These are phyloP conservation scores for Apaloderma vittatum DNA, from an alignment of 2,113 vertebrate genomes.

Conservation along the genomic window DNA sequence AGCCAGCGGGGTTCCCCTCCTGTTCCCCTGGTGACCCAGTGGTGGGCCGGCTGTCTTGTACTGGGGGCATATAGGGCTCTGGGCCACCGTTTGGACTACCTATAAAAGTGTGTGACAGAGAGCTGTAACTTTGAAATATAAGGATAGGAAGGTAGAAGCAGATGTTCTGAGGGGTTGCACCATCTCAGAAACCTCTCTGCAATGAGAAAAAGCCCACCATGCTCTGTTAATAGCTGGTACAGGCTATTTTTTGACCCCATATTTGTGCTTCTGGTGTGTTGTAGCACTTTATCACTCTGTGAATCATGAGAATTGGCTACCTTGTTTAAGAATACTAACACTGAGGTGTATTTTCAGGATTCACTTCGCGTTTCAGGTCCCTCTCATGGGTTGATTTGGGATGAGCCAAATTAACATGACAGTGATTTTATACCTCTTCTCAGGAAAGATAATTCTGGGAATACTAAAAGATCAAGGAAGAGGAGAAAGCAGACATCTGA, in stretches of 20 bases:
- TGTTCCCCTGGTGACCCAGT: background rate
- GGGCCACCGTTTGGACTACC: background rate
- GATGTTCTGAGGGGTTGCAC: background rate
- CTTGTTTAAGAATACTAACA: background rate
- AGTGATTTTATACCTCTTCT: background rate
- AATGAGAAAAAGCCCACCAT: background rate
- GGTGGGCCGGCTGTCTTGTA: background rate
- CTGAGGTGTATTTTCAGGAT: background rate
- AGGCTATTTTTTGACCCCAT: rapidly evolving
- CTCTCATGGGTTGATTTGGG: background rate
- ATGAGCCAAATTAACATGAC: background rate
- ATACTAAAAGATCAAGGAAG: background rate
- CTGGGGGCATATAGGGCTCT: background rate
- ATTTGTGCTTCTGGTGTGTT: background rate
- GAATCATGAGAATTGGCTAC: background rate
- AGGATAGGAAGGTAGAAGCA: background rate
- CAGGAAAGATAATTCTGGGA: background rate
- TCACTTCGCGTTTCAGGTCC: background rate
- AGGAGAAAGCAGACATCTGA: background rate
- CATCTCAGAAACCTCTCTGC: background rate
- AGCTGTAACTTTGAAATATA: background rate
- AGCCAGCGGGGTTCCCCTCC: rapidly evolving
- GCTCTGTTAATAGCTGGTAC: background rate
- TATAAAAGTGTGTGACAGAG: background rate
- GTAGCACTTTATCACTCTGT: background rate